Percentiles rank a stretch among this genome's conserved stretches.
Conservation (phyloP, 2,113 vertebrate species). For the Furnarius figulus region DNA sequence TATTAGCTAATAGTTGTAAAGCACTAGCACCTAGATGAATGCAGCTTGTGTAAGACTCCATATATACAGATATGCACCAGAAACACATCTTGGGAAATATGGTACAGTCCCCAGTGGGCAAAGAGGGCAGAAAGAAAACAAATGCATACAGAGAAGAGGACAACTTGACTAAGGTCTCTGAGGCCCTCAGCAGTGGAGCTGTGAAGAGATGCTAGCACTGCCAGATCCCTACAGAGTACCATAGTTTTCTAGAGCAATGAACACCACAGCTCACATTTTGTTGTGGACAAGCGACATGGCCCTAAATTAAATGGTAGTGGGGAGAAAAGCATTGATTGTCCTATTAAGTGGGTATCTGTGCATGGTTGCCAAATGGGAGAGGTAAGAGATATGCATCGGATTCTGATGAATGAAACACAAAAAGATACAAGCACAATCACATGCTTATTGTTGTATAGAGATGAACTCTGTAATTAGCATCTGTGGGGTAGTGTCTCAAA, state of each 20-base stretch:
- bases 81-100: not conserved
- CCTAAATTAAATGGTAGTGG: not conserved
- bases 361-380: slow-evolving; percentile 13
- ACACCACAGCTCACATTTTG: not conserved
- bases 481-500: slow-evolving; percentile 16
- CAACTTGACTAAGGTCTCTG: not conserved
- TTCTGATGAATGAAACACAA: slow-evolving; percentile 33
- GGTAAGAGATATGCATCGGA: not conserved
- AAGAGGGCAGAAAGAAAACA: not conserved
- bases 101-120: not conserved
- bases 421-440: slow-evolving; percentile 37
- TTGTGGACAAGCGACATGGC: not conserved
- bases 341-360: not conserved
- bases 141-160: not conserved
- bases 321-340: not conserved
- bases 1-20: not conserved
- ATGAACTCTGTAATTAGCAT: slow-evolving; percentile 45
- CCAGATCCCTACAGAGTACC: not conserved
- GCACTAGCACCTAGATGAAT: not conserved
- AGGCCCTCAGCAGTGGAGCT: not conserved
- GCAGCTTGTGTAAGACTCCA: not conserved
- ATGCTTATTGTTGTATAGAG: slow-evolving; percentile 15
- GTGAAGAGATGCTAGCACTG: not conserved
- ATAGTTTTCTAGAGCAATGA: not conserved
- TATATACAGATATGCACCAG: not conserved